Evolutionary conservation across 2,797 vertebrate genomes (phyloP), one percentile per base, ranked within the genome.

Genomic region (Lacerta bilineata): DNA sequence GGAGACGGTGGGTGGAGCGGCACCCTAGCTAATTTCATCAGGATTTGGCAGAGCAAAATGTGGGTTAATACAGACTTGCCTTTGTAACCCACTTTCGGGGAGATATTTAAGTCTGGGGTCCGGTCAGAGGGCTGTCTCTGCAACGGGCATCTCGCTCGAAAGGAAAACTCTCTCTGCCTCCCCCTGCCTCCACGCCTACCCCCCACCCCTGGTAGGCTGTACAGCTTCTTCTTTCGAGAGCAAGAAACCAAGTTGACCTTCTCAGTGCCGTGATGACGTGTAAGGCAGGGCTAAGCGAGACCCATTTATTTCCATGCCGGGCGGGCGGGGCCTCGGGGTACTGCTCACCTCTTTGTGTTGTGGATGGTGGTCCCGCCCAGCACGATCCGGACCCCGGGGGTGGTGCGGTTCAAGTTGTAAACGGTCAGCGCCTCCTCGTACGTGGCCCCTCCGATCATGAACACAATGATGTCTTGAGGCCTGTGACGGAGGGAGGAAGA

Each of bases 381-480:
- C 0, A 99, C 98, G 0, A 98, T 96, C 5, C 99, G 97, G 39
- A 99, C 98, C 0, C 99, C 99, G 0, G 98, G 98, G 29, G 97
- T 98, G 91, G 93, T 97, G 18, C 98, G 98, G 96, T 99, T 99
- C 91, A 99, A 96, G 95, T 98, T 99, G 91, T 98, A 99, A n/a
- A 99, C 98, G 0, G 97, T 91, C 83, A 98, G 96, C 0, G 98
- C 98, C 95, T 99, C 99, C 91, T 99, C 99, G 0, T 99, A 99
- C 0, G 97, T 99, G 23, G 98, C 97, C 25, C 99, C 99, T 46
- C 99, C 99, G 0, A 99, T 98, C 39, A 99, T 39, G 83, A 99
- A 99, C 46, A 99, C 98, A 0, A 99, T 95, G 46, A 99, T 98
- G 85, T 99, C 99, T 92, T 99, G 99, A 80, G 98, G 99, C 93